Percentiles rank a stretch among this genome's conserved stretches.
These are phyloP conservation scores for Sebastes cheni DNA, from an alignment of 2,797 vertebrate species.

Conservation along the genomic window DNA sequence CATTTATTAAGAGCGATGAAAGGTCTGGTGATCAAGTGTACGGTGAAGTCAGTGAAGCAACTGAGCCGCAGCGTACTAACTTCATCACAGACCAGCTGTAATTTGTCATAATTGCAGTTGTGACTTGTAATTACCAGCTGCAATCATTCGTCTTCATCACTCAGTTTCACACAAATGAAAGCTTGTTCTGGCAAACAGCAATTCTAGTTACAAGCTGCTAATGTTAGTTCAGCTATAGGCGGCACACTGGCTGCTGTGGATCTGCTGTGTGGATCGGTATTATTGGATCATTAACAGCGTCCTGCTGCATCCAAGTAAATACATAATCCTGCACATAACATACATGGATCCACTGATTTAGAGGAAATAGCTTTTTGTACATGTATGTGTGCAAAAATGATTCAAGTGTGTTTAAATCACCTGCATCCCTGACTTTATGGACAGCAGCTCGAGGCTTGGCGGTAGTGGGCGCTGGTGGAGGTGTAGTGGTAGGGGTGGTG, in stretches of 20 bases:
- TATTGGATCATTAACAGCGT: slow-evolving; percentile 30
- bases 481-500: slow-evolving; percentile 49
- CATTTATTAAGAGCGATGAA: slow-evolving; percentile 60
- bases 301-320: slow-evolving; percentile 41
- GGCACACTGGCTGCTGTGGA: slow-evolving; percentile 20
- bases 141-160: slow-evolving; percentile 49
- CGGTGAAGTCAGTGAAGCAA: slow-evolving; percentile 19
- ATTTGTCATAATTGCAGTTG: slow-evolving; percentile 54
- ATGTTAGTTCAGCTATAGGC: slow-evolving; percentile 30
- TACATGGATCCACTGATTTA: slow-evolving; percentile 40
- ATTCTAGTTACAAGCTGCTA: slow-evolving; percentile 27
- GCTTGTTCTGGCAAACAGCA: slow-evolving; percentile 36
- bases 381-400: slow-evolving; percentile 3
- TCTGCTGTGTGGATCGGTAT: slow-evolving; percentile 37
- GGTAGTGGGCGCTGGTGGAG: slow-evolving; percentile 56
- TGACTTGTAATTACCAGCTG: slow-evolving; percentile 49
- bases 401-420: slow-evolving; percentile 74
- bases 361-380: neutral
- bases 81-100: slow-evolving; percentile 35
- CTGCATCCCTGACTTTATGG: slow-evolving; percentile 85
- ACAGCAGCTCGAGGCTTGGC: slow-evolving; percentile 74
- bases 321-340: slow-evolving; percentile 38
- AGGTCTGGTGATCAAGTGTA: slow-evolving; percentile 46
- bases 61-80: slow-evolving; percentile 1
- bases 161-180: slow-evolving; percentile 51